Conservation (phyloP, 2,888 invertebrate species). For the Phengaris arion region DNA sequence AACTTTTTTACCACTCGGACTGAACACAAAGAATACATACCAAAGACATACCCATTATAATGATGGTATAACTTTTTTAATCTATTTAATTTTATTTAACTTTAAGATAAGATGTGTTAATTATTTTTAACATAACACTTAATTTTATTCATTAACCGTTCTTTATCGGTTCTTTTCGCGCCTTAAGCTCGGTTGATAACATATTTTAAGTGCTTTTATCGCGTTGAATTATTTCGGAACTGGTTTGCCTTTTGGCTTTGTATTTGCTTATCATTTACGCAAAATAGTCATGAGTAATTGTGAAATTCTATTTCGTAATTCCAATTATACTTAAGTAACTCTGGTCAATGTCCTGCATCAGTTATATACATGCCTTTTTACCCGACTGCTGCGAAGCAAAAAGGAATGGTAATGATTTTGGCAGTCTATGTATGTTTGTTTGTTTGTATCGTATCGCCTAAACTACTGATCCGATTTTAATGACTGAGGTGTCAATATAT, state of each 20-base stretch:
- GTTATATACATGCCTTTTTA: no score
- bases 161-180: slow-evolving; percentile 25
- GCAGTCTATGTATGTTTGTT: no score
- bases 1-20: not conserved
- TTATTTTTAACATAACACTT: slow-evolving; percentile 27
- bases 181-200: slow-evolving; percentile 20
- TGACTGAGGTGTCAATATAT: no score
- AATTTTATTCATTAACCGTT: slow-evolving; percentile 27
- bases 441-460: no score
- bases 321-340: not conserved
- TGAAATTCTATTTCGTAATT: not conserved
- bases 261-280: slow-evolving; percentile 3
- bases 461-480: no score
- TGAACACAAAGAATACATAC: not conserved
- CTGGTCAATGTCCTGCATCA: no score
- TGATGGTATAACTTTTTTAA: slow-evolving; percentile 8
- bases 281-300: not conserved
- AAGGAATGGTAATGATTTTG: no score
- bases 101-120: slow-evolving; percentile 24
- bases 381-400: no score
- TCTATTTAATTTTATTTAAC: slow-evolving; percentile 13
- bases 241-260: slow-evolving; percentile 5
- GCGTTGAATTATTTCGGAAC: slow-evolving; percentile 2
- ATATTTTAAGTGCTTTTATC: slow-evolving; percentile 28
- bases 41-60: slow-evolving; percentile 2